A percentile compares a stretch with the other conserved stretches of the same genome.
Conservation (phyloP, 2,113 vertebrate genomes). For the Gambusia holbrooki region DNA sequence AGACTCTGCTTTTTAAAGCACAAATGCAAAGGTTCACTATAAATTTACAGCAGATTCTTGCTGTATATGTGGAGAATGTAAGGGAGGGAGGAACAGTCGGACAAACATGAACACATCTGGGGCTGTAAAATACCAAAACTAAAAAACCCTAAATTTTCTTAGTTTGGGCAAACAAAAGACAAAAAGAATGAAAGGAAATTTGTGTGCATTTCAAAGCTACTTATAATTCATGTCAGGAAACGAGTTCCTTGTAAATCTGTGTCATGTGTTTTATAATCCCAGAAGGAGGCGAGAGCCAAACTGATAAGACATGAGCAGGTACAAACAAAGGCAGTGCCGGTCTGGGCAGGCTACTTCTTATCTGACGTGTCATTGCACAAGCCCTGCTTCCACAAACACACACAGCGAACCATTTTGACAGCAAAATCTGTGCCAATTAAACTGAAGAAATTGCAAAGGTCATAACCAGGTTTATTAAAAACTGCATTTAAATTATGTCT, state of each 20-base stretch:
- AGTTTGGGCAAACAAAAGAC: too few relatives aligned
- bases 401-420: slow-evolving; percentile 20
- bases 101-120: too few relatives aligned
- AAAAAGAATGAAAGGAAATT: slow-evolving; percentile 4
- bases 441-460: neutral
- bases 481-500: too few relatives aligned
- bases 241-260: slow-evolving; percentile 23
- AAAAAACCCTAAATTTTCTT: too few relatives aligned
- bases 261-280: slow-evolving; percentile 62
- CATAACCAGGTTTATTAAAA: neutral
- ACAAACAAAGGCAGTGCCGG: slow-evolving; percentile 67
- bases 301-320: slow-evolving; percentile 70
- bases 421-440: slow-evolving; percentile 1
- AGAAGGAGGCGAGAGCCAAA: slow-evolving; percentile 54
- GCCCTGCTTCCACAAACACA: slow-evolving; percentile 52
- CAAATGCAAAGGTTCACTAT: too few relatives aligned
- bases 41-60: too few relatives aligned
- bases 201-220: slow-evolving; percentile 1
- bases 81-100: too few relatives aligned
- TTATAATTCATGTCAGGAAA: slow-evolving; percentile 47
- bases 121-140: too few relatives aligned
- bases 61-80: too few relatives aligned
- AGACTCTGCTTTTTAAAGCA: too few relatives aligned
- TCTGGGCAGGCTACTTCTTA: slow-evolving; percentile 54
- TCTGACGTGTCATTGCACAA: slow-evolving; percentile 65